Conservation (phyloP, 2,113 vertebrate genomes). For the Oncorhynchus masou region DNA sequence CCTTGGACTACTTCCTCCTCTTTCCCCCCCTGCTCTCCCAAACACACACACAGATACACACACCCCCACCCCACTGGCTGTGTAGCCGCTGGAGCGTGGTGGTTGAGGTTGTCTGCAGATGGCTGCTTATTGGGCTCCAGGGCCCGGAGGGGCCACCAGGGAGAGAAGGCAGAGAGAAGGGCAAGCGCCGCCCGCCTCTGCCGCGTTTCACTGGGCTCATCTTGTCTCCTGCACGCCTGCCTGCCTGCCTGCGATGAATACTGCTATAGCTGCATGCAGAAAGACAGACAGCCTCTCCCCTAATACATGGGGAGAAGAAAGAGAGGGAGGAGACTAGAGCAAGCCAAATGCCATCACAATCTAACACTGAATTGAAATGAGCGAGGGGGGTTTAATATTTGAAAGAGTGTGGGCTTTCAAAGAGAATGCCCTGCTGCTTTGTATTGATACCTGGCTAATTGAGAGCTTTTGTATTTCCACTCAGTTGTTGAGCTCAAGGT, state of each 20-base stretch:
- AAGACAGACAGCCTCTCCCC: not conserved
- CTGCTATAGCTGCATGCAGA: not conserved
- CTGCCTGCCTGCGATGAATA: not conserved
- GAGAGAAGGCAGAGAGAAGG: constrained; percentile 28
- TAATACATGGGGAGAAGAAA: not conserved
- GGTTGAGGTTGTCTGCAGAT: constrained; percentile 73
- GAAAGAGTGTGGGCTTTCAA: constrained; percentile 19
- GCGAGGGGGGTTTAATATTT: constrained; percentile 14
- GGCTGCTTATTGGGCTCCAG: constrained; percentile 79
- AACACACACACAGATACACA: constrained; percentile 43
- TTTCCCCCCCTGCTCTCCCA: not conserved
- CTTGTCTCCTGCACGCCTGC: not conserved
- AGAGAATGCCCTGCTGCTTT: constrained; percentile 2
- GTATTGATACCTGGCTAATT: constrained; percentile 28
- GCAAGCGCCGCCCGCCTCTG: not conserved
- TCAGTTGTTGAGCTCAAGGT: constrained; percentile 5
- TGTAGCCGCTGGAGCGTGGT: constrained; percentile 66
- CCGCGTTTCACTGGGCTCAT: constrained; percentile 21
- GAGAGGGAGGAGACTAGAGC: not conserved
- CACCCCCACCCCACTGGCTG: constrained; percentile 31
- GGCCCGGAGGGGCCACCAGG: constrained; percentile 55
- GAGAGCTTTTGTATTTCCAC: constrained; percentile 26
- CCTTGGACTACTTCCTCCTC: constrained; percentile 65
- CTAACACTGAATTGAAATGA: constrained; percentile 7
- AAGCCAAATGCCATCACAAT: constrained; percentile 4